Conservation (phyloP, 2,113 vertebrate genomes). For the Charina bottae region DNA sequence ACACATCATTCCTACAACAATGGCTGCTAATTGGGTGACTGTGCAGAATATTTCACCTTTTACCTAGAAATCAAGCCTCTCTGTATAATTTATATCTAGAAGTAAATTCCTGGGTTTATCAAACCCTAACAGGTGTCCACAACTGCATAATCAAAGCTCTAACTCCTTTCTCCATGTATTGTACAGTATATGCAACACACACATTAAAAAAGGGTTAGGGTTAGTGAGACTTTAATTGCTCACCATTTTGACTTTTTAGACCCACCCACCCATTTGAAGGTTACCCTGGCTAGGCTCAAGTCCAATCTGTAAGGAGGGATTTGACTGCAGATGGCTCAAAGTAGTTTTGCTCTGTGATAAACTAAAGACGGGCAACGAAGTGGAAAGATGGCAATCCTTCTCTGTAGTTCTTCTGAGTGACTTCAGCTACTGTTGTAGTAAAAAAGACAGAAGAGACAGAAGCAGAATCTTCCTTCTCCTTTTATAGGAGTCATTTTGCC, state of each 20-base stretch:
- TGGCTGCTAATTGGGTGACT: too few species aligned
- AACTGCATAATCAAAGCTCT: not conserved
- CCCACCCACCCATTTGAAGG: not conserved
- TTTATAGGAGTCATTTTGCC: not conserved
- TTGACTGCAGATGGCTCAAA: not conserved
- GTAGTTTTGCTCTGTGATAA: not conserved
- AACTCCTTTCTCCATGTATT: not conserved
- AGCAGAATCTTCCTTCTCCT: not conserved
- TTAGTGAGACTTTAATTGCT: not conserved
- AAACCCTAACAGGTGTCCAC: too few species aligned
- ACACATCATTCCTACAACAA: too few species aligned
- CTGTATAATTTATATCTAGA: too few species aligned
- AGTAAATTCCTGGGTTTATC: too few species aligned
- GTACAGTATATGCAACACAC: not conserved
- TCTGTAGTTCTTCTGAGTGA: not conserved
- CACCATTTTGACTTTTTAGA: not conserved
- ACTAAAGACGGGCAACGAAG: not conserved
- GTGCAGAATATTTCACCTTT: too few species aligned
- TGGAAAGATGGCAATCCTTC: not conserved
- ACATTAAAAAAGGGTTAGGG: not conserved
- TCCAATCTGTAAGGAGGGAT: not conserved
- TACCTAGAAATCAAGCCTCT: too few species aligned
- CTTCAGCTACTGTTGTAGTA: not conserved
- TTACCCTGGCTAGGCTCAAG: not conserved
- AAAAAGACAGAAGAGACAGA: not conserved